These are phyloP conservation scores for Caenorhabditis sinica DNA, from an alignment of 2,888 invertebrate genomes.

Conservation along the genomic window DNA sequence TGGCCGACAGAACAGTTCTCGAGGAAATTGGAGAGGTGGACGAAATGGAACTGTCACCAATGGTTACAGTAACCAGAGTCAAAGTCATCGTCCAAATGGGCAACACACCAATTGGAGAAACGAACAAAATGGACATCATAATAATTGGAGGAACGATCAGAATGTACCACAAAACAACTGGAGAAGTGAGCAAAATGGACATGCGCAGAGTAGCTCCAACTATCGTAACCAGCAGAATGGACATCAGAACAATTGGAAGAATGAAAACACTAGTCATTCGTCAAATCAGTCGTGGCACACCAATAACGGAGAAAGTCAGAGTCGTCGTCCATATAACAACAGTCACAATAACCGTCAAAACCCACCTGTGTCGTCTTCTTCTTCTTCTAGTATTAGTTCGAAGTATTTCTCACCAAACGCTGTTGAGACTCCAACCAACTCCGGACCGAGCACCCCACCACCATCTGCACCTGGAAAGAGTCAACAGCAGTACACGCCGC, in stretches of 20 bases:
- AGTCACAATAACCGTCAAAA: neutral
- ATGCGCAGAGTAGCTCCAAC: neutral
- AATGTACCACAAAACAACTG: conserved; percentile 18
- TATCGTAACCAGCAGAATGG: conserved; percentile 3
- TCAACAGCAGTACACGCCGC: conserved; percentile 4
- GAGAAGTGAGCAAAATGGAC: conserved; percentile 18
- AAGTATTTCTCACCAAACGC: conserved; percentile 26
- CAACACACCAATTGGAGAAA: conserved; percentile 23
- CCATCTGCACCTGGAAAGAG: neutral
- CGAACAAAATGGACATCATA: conserved; percentile 19
- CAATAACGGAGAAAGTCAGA: conserved; percentile 4
- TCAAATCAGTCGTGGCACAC: neutral
- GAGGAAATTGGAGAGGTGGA: conserved; percentile 26
- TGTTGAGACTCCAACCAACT: conserved; percentile 14
- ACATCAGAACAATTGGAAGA: neutral
- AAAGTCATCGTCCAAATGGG: conserved; percentile 9
- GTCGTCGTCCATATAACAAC: neutral
- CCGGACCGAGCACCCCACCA: conserved; percentile 30
- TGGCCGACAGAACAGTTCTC: neutral
- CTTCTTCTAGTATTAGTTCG: conserved; percentile 39
- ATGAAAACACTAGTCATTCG: conserved; percentile 4
- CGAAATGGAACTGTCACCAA: conserved; percentile 8
- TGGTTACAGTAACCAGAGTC: conserved; percentile 1
- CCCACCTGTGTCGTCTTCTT: conserved; percentile 18
- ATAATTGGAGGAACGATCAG: conserved; percentile 6